Evolutionary conservation across 2,888 invertebrate species (phyloP).

Genomic region (Oscheius sp.): DNA sequence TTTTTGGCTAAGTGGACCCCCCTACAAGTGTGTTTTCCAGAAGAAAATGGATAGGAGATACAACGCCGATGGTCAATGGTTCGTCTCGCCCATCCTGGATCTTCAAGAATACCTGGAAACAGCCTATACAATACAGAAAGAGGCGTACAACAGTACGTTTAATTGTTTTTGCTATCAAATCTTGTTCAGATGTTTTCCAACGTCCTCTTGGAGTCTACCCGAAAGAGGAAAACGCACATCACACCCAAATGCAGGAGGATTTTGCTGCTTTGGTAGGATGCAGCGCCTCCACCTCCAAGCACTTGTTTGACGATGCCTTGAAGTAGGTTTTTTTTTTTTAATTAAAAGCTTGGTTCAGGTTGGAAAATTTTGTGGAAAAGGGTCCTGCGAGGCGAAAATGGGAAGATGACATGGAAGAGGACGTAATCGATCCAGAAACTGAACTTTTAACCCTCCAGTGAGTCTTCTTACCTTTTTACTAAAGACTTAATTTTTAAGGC

Average conservation of each 20-base stretch:
- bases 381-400: not conserved
- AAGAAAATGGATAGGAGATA: constrained; percentile 49
- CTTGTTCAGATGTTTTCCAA: not conserved
- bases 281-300: not conserved
- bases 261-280: not conserved
- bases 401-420: constrained; percentile 22
- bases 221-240: constrained; percentile 24
- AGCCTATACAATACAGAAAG: constrained; percentile 20
- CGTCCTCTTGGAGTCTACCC: not conserved
- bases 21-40: not conserved
- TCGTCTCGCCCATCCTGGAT: constrained; percentile 46
- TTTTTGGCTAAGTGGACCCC: too few species aligned
- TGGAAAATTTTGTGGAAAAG: constrained; percentile 18
- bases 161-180: not conserved
- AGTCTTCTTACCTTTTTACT: not conserved
- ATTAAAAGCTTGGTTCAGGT: not conserved
- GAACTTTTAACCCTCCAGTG: not conserved
- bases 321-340: not conserved
- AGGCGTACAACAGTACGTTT: not conserved
- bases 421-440: not conserved
- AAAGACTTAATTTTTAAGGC: constrained; percentile 10
- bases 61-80: constrained; percentile 53
- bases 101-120: constrained; percentile 41
- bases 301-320: constrained; percentile 17
- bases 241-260: constrained; percentile 12